Evolutionary conservation across 2,888 invertebrate species (phyloP), one percentile per base, ranked within the genome.

Genomic region (Diogma glabrata): DNA sequence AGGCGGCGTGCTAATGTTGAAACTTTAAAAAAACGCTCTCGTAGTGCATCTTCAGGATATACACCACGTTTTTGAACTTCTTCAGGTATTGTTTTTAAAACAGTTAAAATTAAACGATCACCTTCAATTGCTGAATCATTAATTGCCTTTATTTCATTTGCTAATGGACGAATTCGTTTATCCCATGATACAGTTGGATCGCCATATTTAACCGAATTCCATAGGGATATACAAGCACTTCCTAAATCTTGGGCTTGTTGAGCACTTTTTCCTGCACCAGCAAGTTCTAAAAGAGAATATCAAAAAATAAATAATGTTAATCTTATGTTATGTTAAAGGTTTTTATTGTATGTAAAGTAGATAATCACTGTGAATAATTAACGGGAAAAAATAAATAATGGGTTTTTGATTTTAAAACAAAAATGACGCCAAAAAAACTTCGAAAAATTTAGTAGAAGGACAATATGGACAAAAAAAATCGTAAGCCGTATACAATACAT

Each of bases 181-280:
- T 70, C 73, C 71, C 76, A 74, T 47, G 76, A 67, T 28, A 72
- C 65, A 45, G 77, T 77, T 1, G 75, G 73, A 50, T 78, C 73
- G 9, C 81, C 78, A 16, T 75, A 72, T 53, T 82, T 76, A 6
- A 94, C 78, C 19, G 87, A 83, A 3, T 86, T 79, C 62, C 85
- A 78, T 30, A 96, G 73, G 3, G 91, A 82, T 62, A 94, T 91
- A 61, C 91, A 93, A 2, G 96, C 91, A 57, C 91, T 82, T 96
- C 96, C 96, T 57, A 96, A 75, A 23, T 89, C 80, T 68, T 94
- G 93, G 1, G 93, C 86, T 57, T 85, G 81, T 33, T 82, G 80
- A 1, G 85, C 82, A 52, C 79, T 79, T 57, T 79, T 79, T 60
- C 89, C 89, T 3, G 81, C 79, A 55, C 23, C 22, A 12, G 43